Percentiles rank a stretch among this genome's conserved stretches.
Evolutionary conservation across 2,797 vertebrate species (phyloP).

Genomic region (Myiothlypis chrysogaster): DNA sequence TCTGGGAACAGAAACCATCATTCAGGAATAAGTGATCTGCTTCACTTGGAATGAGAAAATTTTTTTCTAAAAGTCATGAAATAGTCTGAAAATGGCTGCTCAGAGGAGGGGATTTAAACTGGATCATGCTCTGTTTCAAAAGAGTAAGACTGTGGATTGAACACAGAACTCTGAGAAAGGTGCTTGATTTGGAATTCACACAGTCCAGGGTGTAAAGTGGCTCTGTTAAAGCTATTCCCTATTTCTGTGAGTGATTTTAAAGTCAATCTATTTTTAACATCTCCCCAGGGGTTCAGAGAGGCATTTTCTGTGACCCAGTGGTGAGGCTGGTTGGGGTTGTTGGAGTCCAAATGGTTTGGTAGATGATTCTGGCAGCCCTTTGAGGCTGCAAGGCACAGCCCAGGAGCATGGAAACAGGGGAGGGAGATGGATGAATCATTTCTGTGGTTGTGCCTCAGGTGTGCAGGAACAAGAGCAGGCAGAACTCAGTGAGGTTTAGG

Average conservation of each 20-base stretch:
- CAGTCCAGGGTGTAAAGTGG: accelerated
- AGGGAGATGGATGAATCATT: background rate
- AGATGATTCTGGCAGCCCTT: background rate
- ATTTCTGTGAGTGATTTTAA: background rate
- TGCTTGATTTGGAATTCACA: background rate
- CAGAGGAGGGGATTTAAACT: background rate
- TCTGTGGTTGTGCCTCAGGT: background rate
- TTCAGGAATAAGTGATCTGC: background rate
- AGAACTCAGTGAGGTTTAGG: background rate
- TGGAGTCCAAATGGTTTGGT: background rate
- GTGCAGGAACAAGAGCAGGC: background rate
- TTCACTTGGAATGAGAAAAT: background rate
- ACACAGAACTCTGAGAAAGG: accelerated
- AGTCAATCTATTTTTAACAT: background rate
- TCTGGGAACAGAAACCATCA: slow-evolving; percentile 10
- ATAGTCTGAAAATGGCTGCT: background rate
- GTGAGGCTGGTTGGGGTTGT: background rate
- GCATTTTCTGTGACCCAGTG: accelerated
- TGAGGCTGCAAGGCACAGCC: background rate
- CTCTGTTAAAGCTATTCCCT: background rate
- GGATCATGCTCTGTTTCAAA: background rate
- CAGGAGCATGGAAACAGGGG: background rate
- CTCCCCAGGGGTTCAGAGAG: too few species aligned
- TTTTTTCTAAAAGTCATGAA: slow-evolving; percentile 9
- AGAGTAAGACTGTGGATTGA: background rate